phyloP scores from a whole-genome alignment of 2,113 vertebrate species.

The Clarias gariepinus region DNA sequence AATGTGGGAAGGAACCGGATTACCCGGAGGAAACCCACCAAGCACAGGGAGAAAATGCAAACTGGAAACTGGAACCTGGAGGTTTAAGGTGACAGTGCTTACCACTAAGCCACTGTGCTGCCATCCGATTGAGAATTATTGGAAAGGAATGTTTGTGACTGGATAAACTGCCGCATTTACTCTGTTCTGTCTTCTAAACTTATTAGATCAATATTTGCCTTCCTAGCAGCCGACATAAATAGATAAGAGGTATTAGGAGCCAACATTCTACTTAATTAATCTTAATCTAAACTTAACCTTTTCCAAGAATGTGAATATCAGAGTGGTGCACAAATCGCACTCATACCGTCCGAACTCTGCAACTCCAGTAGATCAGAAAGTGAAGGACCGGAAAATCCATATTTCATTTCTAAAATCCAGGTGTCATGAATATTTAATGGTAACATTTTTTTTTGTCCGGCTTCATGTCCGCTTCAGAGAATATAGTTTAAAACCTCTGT shows the following conservation, averaged over 20 bases:
- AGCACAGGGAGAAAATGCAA: too few relatives aligned
- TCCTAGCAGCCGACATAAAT: not conserved
- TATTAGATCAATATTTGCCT: slow-evolving; percentile 28
- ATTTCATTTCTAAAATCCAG: slow-evolving; percentile 41
- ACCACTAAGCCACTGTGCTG: too few relatives aligned
- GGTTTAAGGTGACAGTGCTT: too few relatives aligned
- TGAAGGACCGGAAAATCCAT: slow-evolving; percentile 39
- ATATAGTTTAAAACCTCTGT: not conserved
- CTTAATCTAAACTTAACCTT: not conserved
- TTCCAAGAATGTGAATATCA: slow-evolving; percentile 3
- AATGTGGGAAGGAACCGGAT: too few relatives aligned
- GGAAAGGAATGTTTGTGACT: not conserved
- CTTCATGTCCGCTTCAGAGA: not conserved
- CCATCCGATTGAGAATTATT: not conserved
- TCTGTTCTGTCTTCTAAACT: not conserved
- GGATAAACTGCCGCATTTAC: slow-evolving; percentile 8
- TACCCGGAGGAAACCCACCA: too few relatives aligned
- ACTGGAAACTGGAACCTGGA: too few relatives aligned
- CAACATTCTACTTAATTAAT: not conserved
- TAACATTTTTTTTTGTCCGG: slow-evolving; percentile 18
- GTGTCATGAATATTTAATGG: slow-evolving; percentile 47
- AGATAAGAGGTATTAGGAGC: not conserved
- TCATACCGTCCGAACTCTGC: not conserved
- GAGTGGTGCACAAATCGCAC: not conserved
- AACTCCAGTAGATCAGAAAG: slow-evolving; percentile 24